These are phyloP conservation scores for Macrocentrus cingulum DNA, from an alignment of 1,140 invertebrate species.

Conservation along the genomic window DNA sequence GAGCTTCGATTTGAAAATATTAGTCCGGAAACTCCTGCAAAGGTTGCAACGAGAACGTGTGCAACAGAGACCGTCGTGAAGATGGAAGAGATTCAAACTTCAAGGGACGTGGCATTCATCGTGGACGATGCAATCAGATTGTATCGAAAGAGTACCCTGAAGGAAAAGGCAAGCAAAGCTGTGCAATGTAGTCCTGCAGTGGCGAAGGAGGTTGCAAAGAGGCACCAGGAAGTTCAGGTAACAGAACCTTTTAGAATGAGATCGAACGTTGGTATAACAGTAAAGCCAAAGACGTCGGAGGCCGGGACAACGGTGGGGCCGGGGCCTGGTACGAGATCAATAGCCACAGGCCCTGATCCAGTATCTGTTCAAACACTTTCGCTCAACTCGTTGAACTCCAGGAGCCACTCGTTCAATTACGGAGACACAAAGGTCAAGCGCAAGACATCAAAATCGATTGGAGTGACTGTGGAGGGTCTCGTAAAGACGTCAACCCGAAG, in stretches of 20 bases:
- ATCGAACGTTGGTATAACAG: slow-evolving; percentile 51
- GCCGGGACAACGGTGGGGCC: slow-evolving; percentile 39
- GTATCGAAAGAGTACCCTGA: slow-evolving; percentile 35
- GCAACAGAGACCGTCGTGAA: slow-evolving; percentile 36
- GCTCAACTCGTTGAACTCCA: slow-evolving; percentile 45
- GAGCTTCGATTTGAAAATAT: slow-evolving; percentile 21
- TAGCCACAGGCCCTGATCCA: slow-evolving; percentile 45
- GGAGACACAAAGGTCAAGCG: slow-evolving; percentile 42
- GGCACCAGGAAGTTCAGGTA: slow-evolving; percentile 49
- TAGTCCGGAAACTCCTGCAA: slow-evolving; percentile 1
- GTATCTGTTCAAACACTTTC: slow-evolving; percentile 36
- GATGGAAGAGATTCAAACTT: slow-evolving; percentile 42
- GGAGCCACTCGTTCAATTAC: slow-evolving; percentile 51
- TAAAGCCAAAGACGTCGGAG: slow-evolving; percentile 50
- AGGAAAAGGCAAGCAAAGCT: slow-evolving; percentile 31
- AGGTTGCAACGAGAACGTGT: slow-evolving; percentile 27
- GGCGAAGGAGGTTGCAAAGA: slow-evolving; percentile 33
- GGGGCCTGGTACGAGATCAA: slow-evolving; percentile 39
- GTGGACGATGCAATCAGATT: slow-evolving; percentile 39
- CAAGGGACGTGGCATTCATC: slow-evolving; percentile 35
- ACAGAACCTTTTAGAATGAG: slow-evolving; percentile 42
- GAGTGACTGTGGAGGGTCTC: slow-evolving; percentile 41
- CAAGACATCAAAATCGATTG: slow-evolving; percentile 40
- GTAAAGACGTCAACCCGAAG: slow-evolving; percentile 37
- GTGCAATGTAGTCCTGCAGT: slow-evolving; percentile 30